Percentiles rank a stretch among this genome's conserved stretches.
Conservation (phyloP, 2,797 vertebrate species). For the Sphenodon punctatus region DNA sequence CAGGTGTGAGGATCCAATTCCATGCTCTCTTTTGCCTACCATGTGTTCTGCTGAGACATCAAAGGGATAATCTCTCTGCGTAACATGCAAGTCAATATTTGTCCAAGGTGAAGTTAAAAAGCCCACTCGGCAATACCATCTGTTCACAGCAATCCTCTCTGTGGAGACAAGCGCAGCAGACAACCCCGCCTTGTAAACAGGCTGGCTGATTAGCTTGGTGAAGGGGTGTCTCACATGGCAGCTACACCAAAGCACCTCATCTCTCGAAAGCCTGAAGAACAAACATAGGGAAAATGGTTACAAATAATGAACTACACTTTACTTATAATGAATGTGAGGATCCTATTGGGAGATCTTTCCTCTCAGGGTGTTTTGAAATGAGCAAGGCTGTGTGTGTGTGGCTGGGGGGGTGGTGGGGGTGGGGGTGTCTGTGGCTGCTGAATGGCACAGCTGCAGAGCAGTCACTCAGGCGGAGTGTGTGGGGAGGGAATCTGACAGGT, state of each 20-base stretch:
- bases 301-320: not conserved
- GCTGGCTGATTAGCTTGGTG: not conserved
- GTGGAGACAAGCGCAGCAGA: not conserved
- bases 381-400: no score
- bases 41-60: not conserved
- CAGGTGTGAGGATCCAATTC: not conserved
- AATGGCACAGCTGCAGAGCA: no score
- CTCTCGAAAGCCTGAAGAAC: not conserved
- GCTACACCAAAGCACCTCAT: not conserved
- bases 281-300: not conserved
- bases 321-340: no score
- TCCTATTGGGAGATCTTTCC: no score
- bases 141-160: not conserved
- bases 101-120: constrained; percentile 14
- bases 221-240: not conserved
- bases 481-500: no score
- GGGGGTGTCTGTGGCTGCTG: no score
- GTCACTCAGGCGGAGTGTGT: no score
- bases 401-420: no score
- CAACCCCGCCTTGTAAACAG: not conserved
- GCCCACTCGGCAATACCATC: not conserved
- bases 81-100: not conserved
- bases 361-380: no score
- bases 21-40: not conserved
- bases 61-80: not conserved